Evolutionary conservation across 1,140 invertebrate species (phyloP).

Genomic region (Pectinophora gossypiella): DNA sequence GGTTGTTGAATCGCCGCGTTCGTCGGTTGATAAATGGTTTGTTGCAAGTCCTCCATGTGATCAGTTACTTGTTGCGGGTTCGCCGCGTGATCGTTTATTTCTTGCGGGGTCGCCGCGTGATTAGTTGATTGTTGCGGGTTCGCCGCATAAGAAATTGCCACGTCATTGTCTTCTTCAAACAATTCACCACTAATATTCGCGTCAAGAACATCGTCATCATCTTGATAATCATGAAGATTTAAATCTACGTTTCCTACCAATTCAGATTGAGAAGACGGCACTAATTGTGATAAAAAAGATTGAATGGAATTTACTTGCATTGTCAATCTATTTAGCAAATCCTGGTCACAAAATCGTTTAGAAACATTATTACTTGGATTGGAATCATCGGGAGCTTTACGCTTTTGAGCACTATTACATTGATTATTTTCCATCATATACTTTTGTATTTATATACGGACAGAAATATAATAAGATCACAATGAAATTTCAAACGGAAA

Average conservation of each 20-base stretch:
- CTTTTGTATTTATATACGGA: background rate
- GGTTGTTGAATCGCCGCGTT: no score
- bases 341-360: no score
- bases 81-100: no score
- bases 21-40: no score
- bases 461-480: background rate
- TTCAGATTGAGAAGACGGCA: background rate
- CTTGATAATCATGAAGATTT: no score
- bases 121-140: background rate
- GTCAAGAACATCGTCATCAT: background rate
- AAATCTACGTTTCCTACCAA: background rate
- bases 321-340: background rate
- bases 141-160: background rate
- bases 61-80: no score
- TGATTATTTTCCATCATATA: no score
- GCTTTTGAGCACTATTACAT: no score
- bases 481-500: slow-evolving; percentile 3
- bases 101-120: no score
- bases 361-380: no score
- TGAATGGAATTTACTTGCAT: background rate
- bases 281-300: background rate
- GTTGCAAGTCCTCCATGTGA: no score
- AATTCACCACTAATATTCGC: slow-evolving; percentile 5
- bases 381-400: background rate
- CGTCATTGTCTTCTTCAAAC: background rate